A percentile compares a stretch with the other conserved stretches of the same genome.
phyloP scores from a whole-genome alignment of 92 coral and sea anemone genomes.

The Palythoa grandis region DNA sequence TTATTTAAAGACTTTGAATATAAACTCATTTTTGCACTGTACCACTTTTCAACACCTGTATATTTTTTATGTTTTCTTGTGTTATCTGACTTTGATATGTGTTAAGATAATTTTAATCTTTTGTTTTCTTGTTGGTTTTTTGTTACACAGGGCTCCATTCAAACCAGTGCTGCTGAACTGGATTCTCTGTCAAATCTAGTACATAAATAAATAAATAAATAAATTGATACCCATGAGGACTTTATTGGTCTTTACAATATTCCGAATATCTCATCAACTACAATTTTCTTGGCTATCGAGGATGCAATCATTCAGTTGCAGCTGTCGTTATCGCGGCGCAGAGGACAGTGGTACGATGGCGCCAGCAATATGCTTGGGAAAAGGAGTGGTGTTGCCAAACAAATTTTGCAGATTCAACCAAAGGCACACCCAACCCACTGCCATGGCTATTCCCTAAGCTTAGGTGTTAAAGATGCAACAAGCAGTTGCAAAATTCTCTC shows the following conservation, averaged over 20 bases:
- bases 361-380: slow-evolving; percentile 51
- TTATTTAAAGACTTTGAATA: not conserved
- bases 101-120: no score
- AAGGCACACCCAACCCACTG: slow-evolving; percentile 36
- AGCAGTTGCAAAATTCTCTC: slow-evolving; percentile 48
- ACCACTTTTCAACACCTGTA: no score
- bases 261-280: slow-evolving; percentile 1
- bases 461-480: slow-evolving; percentile 51
- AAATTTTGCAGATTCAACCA: slow-evolving; percentile 43
- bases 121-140: no score
- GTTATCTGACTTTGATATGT: no score
- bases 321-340: not conserved
- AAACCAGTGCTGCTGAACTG: no score
- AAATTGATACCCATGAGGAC: not conserved
- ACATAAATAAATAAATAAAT: no score
- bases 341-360: slow-evolving; percentile 48
- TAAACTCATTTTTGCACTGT: no score
- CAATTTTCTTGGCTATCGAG: slow-evolving; percentile 1
- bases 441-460: slow-evolving; percentile 27
- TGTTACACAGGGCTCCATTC: no score
- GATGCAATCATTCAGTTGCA: not conserved
- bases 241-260: no score
- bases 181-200: no score
- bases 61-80: no score
- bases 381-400: slow-evolving; percentile 34